Conservation (phyloP, 2,797 vertebrate genomes). For the Nyctalus aviator region DNA sequence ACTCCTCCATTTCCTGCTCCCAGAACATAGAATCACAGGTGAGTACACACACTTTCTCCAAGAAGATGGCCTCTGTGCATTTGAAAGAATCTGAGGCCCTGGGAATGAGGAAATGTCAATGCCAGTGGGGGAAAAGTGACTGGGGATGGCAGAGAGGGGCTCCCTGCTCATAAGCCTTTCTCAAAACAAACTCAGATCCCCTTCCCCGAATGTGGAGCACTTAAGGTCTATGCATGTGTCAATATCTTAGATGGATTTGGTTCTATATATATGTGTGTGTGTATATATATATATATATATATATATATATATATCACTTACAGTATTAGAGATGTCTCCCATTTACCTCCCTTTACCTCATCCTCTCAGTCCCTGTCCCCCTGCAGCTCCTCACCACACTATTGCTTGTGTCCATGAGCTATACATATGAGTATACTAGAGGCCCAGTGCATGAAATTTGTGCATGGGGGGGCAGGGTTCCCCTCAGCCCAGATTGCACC, state of each 20-base stretch:
- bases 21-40: neutral
- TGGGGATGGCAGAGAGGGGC: neutral
- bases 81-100: neutral
- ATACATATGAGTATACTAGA: no score
- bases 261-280: neutral
- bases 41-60: neutral
- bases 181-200: conserved; percentile 6
- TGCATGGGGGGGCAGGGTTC: no score
- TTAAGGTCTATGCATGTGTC: neutral
- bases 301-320: no score
- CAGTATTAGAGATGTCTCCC: no score
- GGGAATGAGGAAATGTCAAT: neutral
- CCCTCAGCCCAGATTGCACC: no score
- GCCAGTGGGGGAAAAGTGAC: neutral
- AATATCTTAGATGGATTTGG: conserved; percentile 13
- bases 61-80: neutral
- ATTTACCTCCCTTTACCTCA: no score
- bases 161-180: neutral
- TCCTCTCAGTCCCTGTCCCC: no score
- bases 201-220: conserved; percentile 2
- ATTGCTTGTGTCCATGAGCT: no score
- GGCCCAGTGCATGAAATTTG: no score
- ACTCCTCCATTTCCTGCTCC: neutral
- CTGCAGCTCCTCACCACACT: no score
- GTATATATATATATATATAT: no score